A percentile compares a stretch with the other conserved stretches of the same genome.
phyloP scores from a whole-genome alignment of 2,888 invertebrate genomes.

The Enchytraeus crypticus region DNA sequence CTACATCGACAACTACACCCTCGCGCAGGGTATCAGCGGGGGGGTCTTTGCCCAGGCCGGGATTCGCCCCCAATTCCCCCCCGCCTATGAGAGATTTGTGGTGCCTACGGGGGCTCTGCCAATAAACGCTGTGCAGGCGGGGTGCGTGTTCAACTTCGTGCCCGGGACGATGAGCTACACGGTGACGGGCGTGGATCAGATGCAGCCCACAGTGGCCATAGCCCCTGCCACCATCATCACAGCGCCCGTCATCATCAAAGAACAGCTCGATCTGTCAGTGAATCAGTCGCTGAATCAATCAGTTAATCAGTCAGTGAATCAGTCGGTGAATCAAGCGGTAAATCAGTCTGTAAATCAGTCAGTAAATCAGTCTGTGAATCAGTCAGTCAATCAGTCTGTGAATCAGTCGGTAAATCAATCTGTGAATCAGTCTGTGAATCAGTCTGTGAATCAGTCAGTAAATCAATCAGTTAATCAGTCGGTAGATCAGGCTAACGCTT shows the following conservation, averaged over 20 bases:
- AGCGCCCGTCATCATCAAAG: no score
- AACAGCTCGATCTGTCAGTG: no score
- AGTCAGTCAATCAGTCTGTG: no score
- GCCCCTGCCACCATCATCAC: background rate
- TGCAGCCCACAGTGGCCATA: background rate
- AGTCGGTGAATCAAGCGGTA: no score
- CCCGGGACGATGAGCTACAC: background rate
- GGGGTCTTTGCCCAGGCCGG: background rate
- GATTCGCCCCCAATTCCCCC: background rate
- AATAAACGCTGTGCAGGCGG: background rate
- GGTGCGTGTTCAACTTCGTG: no score
- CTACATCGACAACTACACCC: slow-evolving; percentile 3
- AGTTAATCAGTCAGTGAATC: no score
- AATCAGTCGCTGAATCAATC: no score
- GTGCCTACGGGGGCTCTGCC: background rate
- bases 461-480: no score
- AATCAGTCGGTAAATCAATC: no score
- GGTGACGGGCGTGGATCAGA: background rate
- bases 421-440: no score
- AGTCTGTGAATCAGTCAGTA: no score
- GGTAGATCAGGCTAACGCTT: background rate
- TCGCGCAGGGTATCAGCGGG: background rate
- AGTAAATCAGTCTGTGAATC: background rate
- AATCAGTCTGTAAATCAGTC: background rate
- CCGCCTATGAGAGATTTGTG: background rate